These are phyloP conservation scores for Oryzias melastigma DNA, from an alignment of 2,113 vertebrate species.

Conservation along the genomic window DNA sequence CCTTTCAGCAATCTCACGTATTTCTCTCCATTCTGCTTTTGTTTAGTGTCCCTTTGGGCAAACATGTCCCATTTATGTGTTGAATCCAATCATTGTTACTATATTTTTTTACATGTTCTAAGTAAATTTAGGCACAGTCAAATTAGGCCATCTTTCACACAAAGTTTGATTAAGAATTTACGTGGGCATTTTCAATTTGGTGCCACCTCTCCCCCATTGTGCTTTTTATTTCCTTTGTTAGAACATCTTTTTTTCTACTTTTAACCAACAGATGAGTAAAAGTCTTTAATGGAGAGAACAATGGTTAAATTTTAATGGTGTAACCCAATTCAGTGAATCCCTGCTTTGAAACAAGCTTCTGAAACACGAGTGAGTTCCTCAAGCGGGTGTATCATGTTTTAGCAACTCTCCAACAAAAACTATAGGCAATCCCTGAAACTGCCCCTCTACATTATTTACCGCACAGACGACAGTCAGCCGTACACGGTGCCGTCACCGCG, in stretches of 20 bases:
- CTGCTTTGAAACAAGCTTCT: not conserved
- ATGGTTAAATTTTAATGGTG: not conserved
- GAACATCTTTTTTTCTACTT: not conserved
- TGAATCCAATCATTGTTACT: too few species aligned
- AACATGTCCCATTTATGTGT: too few species aligned
- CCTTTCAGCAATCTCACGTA: too few species aligned
- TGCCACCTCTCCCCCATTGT: too few species aligned
- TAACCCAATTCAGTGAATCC: not conserved
- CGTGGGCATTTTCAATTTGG: too few species aligned
- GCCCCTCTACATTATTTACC: constrained; percentile 3
- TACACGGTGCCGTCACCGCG: not conserved
- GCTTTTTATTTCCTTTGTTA: not conserved
- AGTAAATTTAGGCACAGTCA: too few species aligned
- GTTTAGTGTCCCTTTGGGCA: too few species aligned
- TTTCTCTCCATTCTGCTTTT: too few species aligned
- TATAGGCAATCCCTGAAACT: not conserved
- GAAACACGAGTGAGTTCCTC: not conserved
- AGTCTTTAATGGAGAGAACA: not conserved
- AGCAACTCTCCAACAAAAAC: not conserved
- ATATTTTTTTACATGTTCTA: too few species aligned
- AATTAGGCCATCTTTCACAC: too few species aligned
- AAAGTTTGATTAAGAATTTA: too few species aligned
- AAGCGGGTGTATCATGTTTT: not conserved
- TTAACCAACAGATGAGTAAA: not conserved
- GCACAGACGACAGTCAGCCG: not conserved